Evolutionary conservation across 2,113 vertebrate genomes (phyloP).

Genomic region (Eira barbara): DNA sequence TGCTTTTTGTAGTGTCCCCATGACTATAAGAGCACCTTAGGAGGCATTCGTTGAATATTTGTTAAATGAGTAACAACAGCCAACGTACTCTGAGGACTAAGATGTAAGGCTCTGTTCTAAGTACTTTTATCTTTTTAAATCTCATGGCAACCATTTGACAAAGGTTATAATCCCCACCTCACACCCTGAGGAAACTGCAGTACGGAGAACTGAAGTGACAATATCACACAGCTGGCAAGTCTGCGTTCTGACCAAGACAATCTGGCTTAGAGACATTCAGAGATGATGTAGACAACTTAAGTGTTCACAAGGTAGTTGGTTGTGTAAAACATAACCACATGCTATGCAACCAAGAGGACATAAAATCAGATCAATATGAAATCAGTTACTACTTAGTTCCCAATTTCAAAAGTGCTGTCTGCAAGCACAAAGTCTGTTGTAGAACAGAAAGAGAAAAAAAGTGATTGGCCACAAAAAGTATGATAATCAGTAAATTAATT

Average conservation of each 20-base stretch:
- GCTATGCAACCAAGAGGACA: neutral
- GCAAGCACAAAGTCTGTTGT: neutral
- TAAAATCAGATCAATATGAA: neutral
- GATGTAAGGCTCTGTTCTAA: neutral
- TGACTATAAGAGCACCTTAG: neutral
- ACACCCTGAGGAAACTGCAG: neutral
- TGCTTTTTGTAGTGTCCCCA: rapidly evolving
- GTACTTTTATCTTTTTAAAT: neutral
- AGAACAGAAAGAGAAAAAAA: neutral
- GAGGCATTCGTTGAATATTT: neutral
- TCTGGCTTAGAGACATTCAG: neutral
- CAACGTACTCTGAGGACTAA: neutral
- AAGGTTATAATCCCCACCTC: neutral
- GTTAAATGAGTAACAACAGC: neutral
- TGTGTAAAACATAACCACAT: neutral
- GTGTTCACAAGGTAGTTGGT: neutral
- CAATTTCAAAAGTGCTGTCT: neutral
- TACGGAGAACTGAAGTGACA: neutral
- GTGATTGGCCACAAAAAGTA: neutral
- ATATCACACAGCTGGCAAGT: neutral
- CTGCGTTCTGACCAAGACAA: neutral
- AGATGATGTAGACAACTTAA: neutral
- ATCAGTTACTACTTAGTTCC: neutral
- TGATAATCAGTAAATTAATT: neutral
- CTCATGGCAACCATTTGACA: neutral